These are phyloP conservation scores for Cyrtonyx montezumae DNA, from an alignment of 2,113 vertebrate genomes.

Conservation along the genomic window DNA sequence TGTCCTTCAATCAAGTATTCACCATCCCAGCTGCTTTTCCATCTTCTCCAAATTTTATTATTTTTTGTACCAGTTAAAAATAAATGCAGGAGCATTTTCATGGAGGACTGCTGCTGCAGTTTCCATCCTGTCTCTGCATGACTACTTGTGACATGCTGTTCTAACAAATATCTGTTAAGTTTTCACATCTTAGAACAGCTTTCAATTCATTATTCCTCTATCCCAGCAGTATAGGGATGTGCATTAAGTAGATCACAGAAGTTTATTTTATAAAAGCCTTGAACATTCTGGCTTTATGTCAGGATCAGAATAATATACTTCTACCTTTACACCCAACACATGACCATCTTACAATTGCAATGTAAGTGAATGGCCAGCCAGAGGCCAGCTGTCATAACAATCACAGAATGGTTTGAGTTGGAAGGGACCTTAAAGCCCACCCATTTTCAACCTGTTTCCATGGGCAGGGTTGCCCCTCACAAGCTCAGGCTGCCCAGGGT, in stretches of 20 bases:
- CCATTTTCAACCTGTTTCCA: too few relatives aligned
- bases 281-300: background rate
- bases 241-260: background rate
- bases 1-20: background rate
- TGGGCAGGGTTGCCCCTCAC: too few relatives aligned
- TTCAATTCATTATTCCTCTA: constrained; percentile 11
- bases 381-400: background rate
- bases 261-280: background rate
- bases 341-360: background rate
- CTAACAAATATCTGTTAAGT: constrained; percentile 44
- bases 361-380: background rate
- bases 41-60: background rate
- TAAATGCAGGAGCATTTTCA: constrained; percentile 41
- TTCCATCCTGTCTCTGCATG: background rate
- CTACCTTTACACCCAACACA: background rate
- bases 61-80: background rate
- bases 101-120: background rate
- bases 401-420: too few relatives aligned
- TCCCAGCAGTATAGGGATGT: background rate
- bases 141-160: constrained; percentile 14
- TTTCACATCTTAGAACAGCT: background rate
- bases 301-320: background rate
- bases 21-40: background rate
- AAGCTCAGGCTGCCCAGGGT: too few relatives aligned
- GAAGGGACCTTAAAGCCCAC: too few relatives aligned